Base-by-base conservation (phyloP, 2,888 invertebrate genomes). In the Quadroppia sp. region DNA sequence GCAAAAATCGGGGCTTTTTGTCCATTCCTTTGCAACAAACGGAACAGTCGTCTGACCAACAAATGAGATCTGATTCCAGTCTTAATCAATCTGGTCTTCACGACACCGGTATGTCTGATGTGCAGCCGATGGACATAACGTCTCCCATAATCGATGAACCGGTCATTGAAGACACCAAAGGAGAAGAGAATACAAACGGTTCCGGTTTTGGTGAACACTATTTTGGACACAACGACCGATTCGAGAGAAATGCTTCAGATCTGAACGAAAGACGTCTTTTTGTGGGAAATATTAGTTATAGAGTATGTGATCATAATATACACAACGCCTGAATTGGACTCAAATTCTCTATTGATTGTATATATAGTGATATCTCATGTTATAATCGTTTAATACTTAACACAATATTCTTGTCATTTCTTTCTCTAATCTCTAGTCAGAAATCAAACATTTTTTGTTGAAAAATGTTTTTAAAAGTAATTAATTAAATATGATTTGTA, bases 1-100 rank as follows among this genome's bases (percentile, higher is more conserved):
- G 78, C 73, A 78, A 78, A 75, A 76, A 76, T 74, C 75, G 77
- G 28, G 72, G 75, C 74, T 78, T 78, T 64, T 76, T 76, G 64
- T 76, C 78, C 50, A 73, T 76, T 64, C 74, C 67, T 40, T 77
- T 75, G 9, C 76, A 75, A 69, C 36, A 40, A 17, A 30, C 17
- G 61, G 59, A 59, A 4, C 61, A 61, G 30, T n/a, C 59, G 4
- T n/a, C 45, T 69, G 42, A 69, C 17, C 69, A 69, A 45, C 69
- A 69, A 25, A 69, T 69, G 69, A 42, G 45, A 69, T 69, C 69
- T 42, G 69, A 69, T 2, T 42, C 25, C 2, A 40, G 45, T n/a
- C 61, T 32, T 25, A 53, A 30, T 42, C 56, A 74, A 17, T 71
- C 71, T 7, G 71, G 71, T 32, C 72, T 75, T 40, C 74, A 71